Base-by-base conservation (phyloP, 2,888 invertebrate genomes). In the Acrobasis suavella region DNA sequence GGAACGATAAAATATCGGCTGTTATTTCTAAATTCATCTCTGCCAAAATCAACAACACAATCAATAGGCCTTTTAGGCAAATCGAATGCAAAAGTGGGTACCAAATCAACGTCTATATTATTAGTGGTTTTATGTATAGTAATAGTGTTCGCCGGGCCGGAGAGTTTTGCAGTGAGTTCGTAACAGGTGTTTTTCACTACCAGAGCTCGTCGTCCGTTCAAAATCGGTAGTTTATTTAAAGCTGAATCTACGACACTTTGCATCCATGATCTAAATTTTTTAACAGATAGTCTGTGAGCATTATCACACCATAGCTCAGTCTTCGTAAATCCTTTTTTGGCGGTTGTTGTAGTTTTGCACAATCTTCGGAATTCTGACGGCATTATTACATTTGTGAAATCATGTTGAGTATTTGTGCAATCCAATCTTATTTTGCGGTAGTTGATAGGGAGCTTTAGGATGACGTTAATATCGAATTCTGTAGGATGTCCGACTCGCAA, bases 111-210 rank as follows among this genome's bases (percentile, higher is more conserved):
- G 65, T 87, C 86, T 55, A 87, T 86, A 16, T 78, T 64, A 42
- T 76, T 72, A 54, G 75, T 68, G 49, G 70, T 73, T 64, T 77
- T 76, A 60, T 72, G 71, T 65, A 82, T 80, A 15, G 75, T 82
- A 60, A 87, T 72, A 2, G 85, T 86, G 63, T 79, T 80, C 9
- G 87, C 87, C 15, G 86, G 87, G 10, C 87, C 87, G 2, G 86
- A 83, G 39, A 71, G 75, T 69, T 79, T 86, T 7, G 77, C 72
- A n/a, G 67, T 56, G 54, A 87, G 74, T 70, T 68, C 71, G 65
- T 73, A 84, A 17, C 50, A 42, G 59, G 74, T 73, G 51, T 75
- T 73, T 50, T 80, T 72, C 1, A 83, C 69, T 63, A 65, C 65
- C 12, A 86, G 63, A 50, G 81, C 65, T 62, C 73, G 77, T 66